These are phyloP conservation scores for Alethe diademata DNA, from an alignment of 2,113 vertebrate species.

Conservation along the genomic window DNA sequence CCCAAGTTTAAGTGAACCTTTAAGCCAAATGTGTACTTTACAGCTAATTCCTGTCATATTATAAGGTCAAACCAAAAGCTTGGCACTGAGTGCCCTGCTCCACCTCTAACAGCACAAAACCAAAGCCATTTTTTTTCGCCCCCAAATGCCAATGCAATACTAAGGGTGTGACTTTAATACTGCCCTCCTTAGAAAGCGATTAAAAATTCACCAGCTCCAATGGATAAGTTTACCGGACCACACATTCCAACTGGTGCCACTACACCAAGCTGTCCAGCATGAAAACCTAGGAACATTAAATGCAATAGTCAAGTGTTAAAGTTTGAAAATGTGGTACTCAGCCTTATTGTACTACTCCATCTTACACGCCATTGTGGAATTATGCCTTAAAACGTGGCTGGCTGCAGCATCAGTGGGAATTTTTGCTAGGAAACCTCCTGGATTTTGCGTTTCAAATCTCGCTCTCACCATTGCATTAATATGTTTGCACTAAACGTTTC, in stretches of 20 bases:
- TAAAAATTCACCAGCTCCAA: background rate
- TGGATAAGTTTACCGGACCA: background rate
- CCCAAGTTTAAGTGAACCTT: background rate
- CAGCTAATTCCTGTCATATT: background rate
- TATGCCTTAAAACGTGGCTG: background rate
- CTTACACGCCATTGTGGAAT: background rate
- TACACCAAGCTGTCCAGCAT: background rate
- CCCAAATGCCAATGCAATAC: background rate
- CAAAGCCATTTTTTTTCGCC: background rate
- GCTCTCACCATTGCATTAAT: background rate
- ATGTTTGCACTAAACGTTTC: slow-evolving; percentile 25
- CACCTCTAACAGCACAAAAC: background rate
- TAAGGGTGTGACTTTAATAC: background rate
- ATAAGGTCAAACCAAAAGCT: background rate
- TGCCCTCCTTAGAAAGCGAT: background rate
- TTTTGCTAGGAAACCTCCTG: slow-evolving; percentile 32
- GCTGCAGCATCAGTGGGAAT: background rate
- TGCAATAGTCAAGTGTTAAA: background rate
- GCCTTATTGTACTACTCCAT: background rate
- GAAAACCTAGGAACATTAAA: background rate
- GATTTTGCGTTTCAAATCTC: background rate
- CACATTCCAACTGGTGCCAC: background rate
- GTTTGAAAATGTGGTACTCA: background rate
- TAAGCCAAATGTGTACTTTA: background rate
- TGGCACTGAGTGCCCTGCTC: background rate